These are phyloP conservation scores for Aethina tumida DNA, from an alignment of 1,140 invertebrate genomes.

Conservation along the genomic window DNA sequence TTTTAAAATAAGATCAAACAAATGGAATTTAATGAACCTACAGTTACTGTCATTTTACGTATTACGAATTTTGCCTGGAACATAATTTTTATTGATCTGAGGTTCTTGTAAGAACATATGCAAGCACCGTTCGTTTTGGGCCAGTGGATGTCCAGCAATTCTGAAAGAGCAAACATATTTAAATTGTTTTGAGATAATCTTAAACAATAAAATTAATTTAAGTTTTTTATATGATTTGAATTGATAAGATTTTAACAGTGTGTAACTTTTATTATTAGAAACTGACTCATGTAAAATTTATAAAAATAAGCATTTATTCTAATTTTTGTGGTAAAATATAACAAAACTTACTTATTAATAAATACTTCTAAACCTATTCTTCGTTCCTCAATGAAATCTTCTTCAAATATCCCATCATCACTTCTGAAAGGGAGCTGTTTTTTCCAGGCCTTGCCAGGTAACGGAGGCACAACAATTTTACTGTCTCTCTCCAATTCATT, in stretches of 20 bases:
- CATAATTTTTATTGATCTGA: slow-evolving; percentile 97
- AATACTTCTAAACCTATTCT: slow-evolving; percentile 97
- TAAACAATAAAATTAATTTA: too few relatives aligned
- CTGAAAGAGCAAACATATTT: slow-evolving; percentile 42
- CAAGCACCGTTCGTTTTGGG: slow-evolving; percentile 97
- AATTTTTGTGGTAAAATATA: slow-evolving; percentile 3
- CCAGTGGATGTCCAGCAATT: slow-evolving; percentile 98
- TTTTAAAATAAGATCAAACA: too few relatives aligned
- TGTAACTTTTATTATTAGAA: too few relatives aligned
- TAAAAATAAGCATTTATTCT: not conserved
- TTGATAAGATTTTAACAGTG: too few relatives aligned
- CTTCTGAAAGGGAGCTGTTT: slow-evolving; percentile 94
- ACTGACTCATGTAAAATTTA: not conserved
- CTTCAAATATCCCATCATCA: slow-evolving; percentile 99
- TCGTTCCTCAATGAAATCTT: slow-evolving; percentile 98
- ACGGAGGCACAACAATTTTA: slow-evolving; percentile 97
- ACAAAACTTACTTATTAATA: slow-evolving; percentile 82
- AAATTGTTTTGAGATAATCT: too few relatives aligned
- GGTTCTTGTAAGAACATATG: slow-evolving; percentile 99
- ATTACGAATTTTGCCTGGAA: slow-evolving; percentile 98
- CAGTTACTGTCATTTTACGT: too few relatives aligned
- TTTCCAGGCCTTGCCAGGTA: slow-evolving; percentile 98
- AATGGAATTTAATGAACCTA: too few relatives aligned
- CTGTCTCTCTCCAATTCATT: slow-evolving; percentile 98
- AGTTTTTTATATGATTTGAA: too few relatives aligned